Base-by-base conservation (phyloP, 2,888 invertebrate genomes). In the Papilio elwesi region DNA sequence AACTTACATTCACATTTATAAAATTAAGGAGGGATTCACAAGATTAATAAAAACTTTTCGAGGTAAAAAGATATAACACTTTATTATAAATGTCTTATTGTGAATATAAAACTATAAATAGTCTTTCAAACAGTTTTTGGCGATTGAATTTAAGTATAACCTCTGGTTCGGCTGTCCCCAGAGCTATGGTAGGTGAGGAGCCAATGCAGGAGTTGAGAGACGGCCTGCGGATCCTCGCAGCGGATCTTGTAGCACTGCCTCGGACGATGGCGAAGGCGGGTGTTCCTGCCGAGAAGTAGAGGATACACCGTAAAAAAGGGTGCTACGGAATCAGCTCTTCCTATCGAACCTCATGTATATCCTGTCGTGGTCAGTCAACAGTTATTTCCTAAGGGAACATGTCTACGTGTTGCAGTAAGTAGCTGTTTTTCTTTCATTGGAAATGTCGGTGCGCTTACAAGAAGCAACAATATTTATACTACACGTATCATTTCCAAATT, bases 191-290 rank as follows among this genome's bases (percentile, higher is more conserved):
- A 81, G 0, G 80, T 73, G 51, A 92, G 81, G 48, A 92, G 77
- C 90, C 90, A 92, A 0, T 80, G 82, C 47, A 92, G 81, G 38
- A 85, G 81, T 68, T 76, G 79, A 68, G 81, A 81, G 36, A 92
- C 78, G 0, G 88, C 85, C 1, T 82, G 83, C 0, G 88, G 84
- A 74, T 92, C 89, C 64, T 90, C 90, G 75, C 92, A 93, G 52
- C 77, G 86, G 69, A 92, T 80, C 74, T 87, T 87, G 83, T 87
- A 84, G 78, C 92, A 92, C 52, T 82, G 85, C 71, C 85, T 88
- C 71, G 79, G 80, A 36, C 80, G 78, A 0, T 70, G 67, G 0
- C 74, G 64, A 5, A 76, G 49, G 11, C 62, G 67, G 10, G 48
- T 36, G 3, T 66, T 43, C 5, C 74, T 74, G 65, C 15, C 75